Base-by-base conservation (phyloP, 2,888 invertebrate genomes). In the Xanthorhoe spadicearia region DNA sequence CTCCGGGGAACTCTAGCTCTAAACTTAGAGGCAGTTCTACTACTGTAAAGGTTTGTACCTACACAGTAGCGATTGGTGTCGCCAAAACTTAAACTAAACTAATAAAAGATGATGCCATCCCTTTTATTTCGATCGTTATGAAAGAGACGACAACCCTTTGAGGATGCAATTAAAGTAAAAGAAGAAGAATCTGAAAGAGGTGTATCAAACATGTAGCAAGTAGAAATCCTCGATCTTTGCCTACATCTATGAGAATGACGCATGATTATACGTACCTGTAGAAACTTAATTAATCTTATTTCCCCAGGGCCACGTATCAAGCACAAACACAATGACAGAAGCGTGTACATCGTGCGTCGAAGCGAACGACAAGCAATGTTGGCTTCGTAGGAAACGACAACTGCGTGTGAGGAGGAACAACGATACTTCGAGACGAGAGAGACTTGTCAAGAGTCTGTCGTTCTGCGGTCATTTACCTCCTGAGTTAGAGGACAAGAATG, bases 361-460 rank as follows among this genome's bases (percentile, higher is more conserved):
- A 68, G 90, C 94, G 0, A 86, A 81, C 73, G 93, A 93, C 76
- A 90, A 89, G 68, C 92, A 92, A 50, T 89, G 88, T 76, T 91
- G 92, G 88, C 71, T 90, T 48, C 85, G 93, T 0, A 84, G 92
- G 35, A 93, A 92, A 75, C 81, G 92, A 3, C 79, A 91, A 65
- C 75, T 91, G 3, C 82, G 91, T 0, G 76, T 90, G 0, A 81
- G 90, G 0, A 77, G 86, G 2, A 82, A 86, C 57, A 85, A 84
- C 70, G 83, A 85, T 53, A 71, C 77, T 0, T 75, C 76, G 2
- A 71, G 89, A 8, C 76, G 90, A 10, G 92, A 94, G 68, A 88
- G 94, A 48, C 84, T 96, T 57, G 95, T 96, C 17, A 97, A 97
- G 88, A 96, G 96, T 0, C 95, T 95, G 50, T 96, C 96, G 7